Evolutionary conservation across 2,113 vertebrate genomes (phyloP), one percentile per base, ranked within the genome.

Genomic region (Nesogale talazaci): DNA sequence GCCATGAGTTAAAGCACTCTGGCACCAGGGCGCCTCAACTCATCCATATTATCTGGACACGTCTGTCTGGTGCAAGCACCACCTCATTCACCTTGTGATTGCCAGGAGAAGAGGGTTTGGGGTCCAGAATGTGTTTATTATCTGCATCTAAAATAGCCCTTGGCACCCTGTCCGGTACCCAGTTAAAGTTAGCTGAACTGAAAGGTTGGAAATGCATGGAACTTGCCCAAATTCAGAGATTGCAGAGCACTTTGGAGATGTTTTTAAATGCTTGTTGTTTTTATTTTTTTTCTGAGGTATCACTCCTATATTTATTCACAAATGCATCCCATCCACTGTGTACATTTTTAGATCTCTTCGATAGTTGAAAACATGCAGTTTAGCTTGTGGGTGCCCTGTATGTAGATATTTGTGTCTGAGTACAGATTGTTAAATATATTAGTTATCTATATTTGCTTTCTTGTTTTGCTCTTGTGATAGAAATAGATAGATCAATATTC

Each of bases 221-320:
- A 65, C 31, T 90, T 88, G 75, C 57, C 23, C 22, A 93, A 93
- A 89, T 70, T 90, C 15, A 78, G 20, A 70, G 38, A 56, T 75
- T 31, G 75, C 59, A 83, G 76, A 91, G 70, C 29, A 75, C 4
- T 12, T 75, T 77, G 31, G 76, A 52, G 40, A 72, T 72, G 36
- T 36, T 52, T 52, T 7, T 12, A 10, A 52, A 52, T 52, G 10
- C 46, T 52, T 52, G 46, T 12, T 52, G 6, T 52, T 52, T 52
- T 52, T 52, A 52, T 52, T 52, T 52, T 52, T 86, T 81, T 89
- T 91, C 79, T 81, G 31, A 83, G 52, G 14, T 82, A 40, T 12
- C 72, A 10, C 76, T 4, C 40, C 46, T 87, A 29, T 83, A 17
- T 93, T 74, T 83, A 17, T 93, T 74, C 36, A 52, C 67, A 16